phyloP scores from a whole-genome alignment of 2,888 invertebrate species.

The Therioaphis trifolii region DNA sequence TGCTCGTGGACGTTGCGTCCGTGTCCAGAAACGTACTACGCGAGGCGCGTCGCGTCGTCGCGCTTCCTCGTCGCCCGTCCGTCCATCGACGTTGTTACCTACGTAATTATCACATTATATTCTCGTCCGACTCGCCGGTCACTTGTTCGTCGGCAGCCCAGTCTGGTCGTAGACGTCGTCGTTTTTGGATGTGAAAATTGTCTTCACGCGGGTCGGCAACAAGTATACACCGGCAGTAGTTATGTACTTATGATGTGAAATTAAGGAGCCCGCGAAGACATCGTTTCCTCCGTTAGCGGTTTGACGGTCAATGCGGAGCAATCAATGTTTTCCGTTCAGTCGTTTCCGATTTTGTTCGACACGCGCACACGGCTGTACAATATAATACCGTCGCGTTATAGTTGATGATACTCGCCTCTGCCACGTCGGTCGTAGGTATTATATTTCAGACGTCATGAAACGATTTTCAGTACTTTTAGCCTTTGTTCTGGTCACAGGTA shows the following conservation, averaged over 20 bases:
- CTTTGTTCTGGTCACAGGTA: neutral
- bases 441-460: too few relatives aligned
- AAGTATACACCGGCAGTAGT: neutral
- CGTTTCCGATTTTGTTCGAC: neutral
- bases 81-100: too few relatives aligned
- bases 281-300: constrained; percentile 1
- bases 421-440: too few relatives aligned
- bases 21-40: neutral
- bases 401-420: too few relatives aligned
- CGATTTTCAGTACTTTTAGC: neutral
- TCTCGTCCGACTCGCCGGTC: neutral
- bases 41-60: neutral
- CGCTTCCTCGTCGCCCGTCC: neutral
- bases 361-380: neutral
- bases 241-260: too few relatives aligned
- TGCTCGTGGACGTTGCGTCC: too few relatives aligned
- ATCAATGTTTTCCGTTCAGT: too few relatives aligned
- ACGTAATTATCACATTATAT: neutral
- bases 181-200: too few relatives aligned
- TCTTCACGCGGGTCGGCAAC: neutral
- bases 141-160: neutral
- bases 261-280: too few relatives aligned
- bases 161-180: too few relatives aligned
- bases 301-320: constrained; percentile 4
- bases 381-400: neutral